phyloP scores from a whole-genome alignment of 2,888 invertebrate species.

The Eupelmus urozonus region DNA sequence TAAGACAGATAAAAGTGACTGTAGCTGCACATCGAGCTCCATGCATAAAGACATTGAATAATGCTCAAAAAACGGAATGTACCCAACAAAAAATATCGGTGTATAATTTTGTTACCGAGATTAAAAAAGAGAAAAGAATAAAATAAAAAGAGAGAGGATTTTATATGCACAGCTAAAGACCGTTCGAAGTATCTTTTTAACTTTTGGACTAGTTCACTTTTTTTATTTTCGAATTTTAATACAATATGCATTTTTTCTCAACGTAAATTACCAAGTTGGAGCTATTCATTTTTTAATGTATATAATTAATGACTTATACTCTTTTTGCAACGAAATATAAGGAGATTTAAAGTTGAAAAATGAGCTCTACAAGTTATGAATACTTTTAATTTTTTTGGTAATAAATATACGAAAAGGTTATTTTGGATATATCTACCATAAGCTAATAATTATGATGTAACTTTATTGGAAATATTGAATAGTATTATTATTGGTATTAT shows the following conservation, averaged over 20 bases:
- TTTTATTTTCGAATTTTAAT: conserved; percentile 11
- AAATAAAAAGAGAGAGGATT: conserved; percentile 29
- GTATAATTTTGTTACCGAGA: conserved; percentile 53
- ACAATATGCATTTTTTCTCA: neutral
- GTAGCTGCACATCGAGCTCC: conserved; percentile 77
- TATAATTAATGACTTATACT: too few relatives aligned
- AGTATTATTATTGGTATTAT: too few relatives aligned
- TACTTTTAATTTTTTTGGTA: too few relatives aligned
- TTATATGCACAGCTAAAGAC: conserved; percentile 50
- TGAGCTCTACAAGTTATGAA: too few relatives aligned
- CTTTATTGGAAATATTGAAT: too few relatives aligned
- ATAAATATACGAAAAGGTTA: too few relatives aligned
- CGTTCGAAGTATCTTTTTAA: conserved; percentile 52
- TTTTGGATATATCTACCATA: too few relatives aligned
- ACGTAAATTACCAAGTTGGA: too few relatives aligned
- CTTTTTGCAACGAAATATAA: too few relatives aligned
- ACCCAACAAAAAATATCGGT: conserved; percentile 66
- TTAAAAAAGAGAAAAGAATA: conserved; percentile 30
- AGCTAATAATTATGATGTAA: too few relatives aligned
- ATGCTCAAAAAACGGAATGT: conserved; percentile 69
- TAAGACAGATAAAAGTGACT: conserved; percentile 74
- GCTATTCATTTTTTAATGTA: too few relatives aligned
- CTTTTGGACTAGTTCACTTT: neutral
- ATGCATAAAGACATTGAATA: conserved; percentile 76
- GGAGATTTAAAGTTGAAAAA: too few relatives aligned